Conservation (phyloP, 2,113 vertebrate genomes). For the Reinhardtius hippoglossoides region DNA sequence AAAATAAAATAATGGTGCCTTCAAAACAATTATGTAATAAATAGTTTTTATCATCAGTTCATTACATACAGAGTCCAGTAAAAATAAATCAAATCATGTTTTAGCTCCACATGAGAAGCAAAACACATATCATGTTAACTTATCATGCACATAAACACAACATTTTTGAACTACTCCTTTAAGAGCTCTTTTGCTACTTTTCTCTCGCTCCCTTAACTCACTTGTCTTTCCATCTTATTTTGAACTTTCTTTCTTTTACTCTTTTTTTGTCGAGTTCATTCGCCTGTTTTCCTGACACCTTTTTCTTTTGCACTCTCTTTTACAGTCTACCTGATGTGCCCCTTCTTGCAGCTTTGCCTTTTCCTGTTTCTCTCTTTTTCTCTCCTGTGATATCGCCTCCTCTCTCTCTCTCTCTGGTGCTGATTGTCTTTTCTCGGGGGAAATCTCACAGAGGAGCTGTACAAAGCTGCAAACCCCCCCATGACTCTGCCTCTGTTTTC, state of each 20-base stretch:
- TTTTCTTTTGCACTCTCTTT: slow-evolving; percentile 5
- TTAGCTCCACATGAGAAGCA: no score
- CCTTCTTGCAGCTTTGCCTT: slow-evolving; percentile 1
- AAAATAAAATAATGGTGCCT: no score
- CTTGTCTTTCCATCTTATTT: background rate
- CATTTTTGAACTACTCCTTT: no score
- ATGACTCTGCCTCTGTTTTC: slow-evolving; percentile 63
- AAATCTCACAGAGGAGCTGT: slow-evolving; percentile 52
- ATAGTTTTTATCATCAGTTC: background rate
- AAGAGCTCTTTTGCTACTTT: background rate
- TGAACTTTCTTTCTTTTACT: background rate
- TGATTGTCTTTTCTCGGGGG: slow-evolving; percentile 52
- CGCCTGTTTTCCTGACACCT: background rate
- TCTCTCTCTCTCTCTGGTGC: slow-evolving; percentile 36
- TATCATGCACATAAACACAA: no score
- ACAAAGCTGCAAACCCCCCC: slow-evolving; percentile 56
- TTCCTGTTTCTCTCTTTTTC: slow-evolving; percentile 14
- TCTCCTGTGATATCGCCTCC: slow-evolving; percentile 26
- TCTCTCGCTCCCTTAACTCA: background rate
- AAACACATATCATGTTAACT: no score
- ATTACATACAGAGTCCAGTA: background rate
- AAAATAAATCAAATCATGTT: background rate
- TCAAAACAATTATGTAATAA: background rate
- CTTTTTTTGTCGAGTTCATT: background rate
- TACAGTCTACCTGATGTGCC: slow-evolving; percentile 13